phyloP scores from a whole-genome alignment of 2,113 vertebrate species.

The Eupsittula cactorum region DNA sequence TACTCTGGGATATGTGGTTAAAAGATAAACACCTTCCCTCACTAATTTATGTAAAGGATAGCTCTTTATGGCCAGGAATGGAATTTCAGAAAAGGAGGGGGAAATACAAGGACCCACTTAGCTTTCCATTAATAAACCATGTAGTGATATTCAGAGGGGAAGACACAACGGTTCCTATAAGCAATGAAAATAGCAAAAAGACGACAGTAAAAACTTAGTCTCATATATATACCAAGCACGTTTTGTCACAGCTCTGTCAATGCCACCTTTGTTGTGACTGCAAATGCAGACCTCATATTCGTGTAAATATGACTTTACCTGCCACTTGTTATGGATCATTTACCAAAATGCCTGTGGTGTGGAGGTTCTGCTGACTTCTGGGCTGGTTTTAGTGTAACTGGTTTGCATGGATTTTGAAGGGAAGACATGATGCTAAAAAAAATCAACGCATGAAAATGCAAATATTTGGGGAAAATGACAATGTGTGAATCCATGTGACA shows the following conservation, averaged over 20 bases:
- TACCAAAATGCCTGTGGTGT: not conserved
- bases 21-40: not conserved
- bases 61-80: not conserved
- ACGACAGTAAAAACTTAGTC: not conserved
- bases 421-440: conserved; percentile 13
- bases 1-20: not conserved
- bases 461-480: not conserved
- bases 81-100: not conserved
- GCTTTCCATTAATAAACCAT: not conserved
- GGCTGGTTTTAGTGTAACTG: not conserved
- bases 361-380: not conserved
- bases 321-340: not conserved
- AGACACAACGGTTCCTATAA: not conserved
- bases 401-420: conserved; percentile 9
- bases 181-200: not conserved
- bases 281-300: not conserved
- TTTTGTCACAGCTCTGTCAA: not conserved
- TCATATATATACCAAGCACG: rapidly evolving
- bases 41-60: not conserved
- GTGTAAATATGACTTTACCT: not conserved
- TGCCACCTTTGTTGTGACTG: not conserved
- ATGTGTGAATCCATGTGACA: not conserved
- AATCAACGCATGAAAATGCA: not conserved
- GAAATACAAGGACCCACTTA: not conserved
- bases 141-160: not conserved